Evolutionary conservation across 2,113 vertebrate species (phyloP), one percentile per base, ranked within the genome.

Genomic region (Ondatra zibethicus): DNA sequence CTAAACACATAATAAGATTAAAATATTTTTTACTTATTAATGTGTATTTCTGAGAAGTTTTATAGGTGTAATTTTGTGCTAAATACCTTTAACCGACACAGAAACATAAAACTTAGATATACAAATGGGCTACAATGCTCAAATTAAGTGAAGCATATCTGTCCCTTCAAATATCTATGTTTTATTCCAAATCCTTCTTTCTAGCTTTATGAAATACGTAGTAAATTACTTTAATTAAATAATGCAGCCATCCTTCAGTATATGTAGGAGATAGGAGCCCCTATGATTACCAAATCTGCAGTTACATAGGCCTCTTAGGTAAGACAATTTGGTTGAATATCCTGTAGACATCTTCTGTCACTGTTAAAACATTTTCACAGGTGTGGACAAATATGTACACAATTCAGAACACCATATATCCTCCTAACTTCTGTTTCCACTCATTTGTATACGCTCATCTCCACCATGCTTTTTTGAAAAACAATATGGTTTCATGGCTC

Each of bases 1-100:
- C 2, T 90, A 75, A 89, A 85, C 17, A 88, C 39, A 95, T 86
- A 95, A 85, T 42, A 88, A 95, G 81, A 66, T 55, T 76, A 68
- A 70, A 31, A 45, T 84, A 63, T 42, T 27, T 65, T 58, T 45
- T 33, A 17, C 52, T 93, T 76, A 7, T 65, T 31, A 85, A 7
- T 63, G 50, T 65, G 11, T 65, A 52, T 76, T 33, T 92, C 13
- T 31, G 19, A 39, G 16, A 86, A 65, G 19, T 65, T 92, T 65
- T 75, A 13, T 75, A 33, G 14, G 13, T 61, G 1, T 27, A 47
- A 47, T 58, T 92, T 73, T 36, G 39, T 84, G 10, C 61, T n/a
- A 61, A 61, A 61, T 6, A 6, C 33, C 68, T 84, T 45, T 85
- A 92, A 58, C 80, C 63, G 14, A 19, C 45, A 47, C 8, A 50